Percentiles rank a stretch among this genome's conserved stretches.
Conservation (phyloP, 2,888 invertebrate species). For the Herminia tarsipennalis region DNA sequence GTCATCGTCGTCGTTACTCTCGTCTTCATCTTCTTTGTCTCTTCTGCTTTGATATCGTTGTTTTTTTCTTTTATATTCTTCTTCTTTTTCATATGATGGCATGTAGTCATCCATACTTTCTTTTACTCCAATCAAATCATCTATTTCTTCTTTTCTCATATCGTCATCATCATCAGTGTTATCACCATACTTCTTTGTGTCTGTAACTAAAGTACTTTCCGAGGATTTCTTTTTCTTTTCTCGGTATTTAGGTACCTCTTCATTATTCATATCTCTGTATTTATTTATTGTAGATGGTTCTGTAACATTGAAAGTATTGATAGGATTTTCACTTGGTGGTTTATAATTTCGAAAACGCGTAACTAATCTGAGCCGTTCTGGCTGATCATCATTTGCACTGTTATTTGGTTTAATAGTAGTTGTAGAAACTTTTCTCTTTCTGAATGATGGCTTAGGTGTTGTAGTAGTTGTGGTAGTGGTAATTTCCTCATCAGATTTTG, state of each 20-base stretch:
- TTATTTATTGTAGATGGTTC: conserved; percentile 10
- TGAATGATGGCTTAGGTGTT: conserved; percentile 54
- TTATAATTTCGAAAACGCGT: conserved; percentile 66
- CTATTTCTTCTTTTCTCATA: conserved; percentile 68
- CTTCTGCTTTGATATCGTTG: conserved; percentile 32
- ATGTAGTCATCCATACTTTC: conserved; percentile 72
- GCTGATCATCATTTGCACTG: conserved; percentile 41
- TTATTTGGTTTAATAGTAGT: conserved; percentile 42
- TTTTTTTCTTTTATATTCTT: conserved; percentile 34
- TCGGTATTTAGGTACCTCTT: conserved; percentile 59
- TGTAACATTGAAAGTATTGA: conserved; percentile 22
- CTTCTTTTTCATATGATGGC: conserved; percentile 70
- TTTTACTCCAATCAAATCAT: conserved; percentile 70
- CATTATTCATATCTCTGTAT: conserved; percentile 26
- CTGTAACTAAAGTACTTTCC: conserved; percentile 77
- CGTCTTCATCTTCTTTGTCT: conserved; percentile 38
- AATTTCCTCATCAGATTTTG: conserved; percentile 39
- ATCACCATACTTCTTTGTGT: conserved; percentile 73
- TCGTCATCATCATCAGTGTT: conserved; percentile 66
- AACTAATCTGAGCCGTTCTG: conserved; percentile 59
- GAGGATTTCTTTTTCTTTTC: conserved; percentile 75
- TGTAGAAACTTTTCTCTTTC: conserved; percentile 48
- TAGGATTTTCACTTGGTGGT: conserved; percentile 37
- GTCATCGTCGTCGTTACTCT: conserved; percentile 37
- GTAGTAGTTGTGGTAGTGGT: conserved; percentile 56